phyloP scores from a whole-genome alignment of 2,797 vertebrate genomes.

The Pachyuromys duprasi region DNA sequence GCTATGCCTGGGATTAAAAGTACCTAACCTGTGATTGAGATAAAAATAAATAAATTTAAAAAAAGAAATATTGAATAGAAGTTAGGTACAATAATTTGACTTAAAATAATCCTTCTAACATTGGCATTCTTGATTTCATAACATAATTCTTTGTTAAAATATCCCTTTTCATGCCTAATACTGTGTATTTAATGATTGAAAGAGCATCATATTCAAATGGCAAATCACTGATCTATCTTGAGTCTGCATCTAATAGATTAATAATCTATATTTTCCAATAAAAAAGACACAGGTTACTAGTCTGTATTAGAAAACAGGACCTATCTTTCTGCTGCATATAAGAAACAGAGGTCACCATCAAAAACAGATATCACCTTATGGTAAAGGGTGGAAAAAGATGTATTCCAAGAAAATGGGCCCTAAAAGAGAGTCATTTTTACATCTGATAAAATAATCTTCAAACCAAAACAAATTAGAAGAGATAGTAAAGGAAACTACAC shows the following conservation, averaged over 20 bases:
- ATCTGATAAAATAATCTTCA: not conserved
- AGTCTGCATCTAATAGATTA: slow-evolving; percentile 13
- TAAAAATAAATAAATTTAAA: not conserved
- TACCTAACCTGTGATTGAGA: too few species aligned
- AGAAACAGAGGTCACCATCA: not conserved
- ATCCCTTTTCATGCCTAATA: not conserved
- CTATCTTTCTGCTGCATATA: not conserved
- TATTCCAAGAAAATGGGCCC: not conserved
- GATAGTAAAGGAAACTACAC: not conserved
- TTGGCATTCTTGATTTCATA: slow-evolving; percentile 9
- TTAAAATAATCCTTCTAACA: slow-evolving; percentile 18
- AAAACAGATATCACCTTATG: not conserved
- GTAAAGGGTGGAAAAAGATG: not conserved
- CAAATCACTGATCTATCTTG: not conserved
- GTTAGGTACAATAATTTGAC: not conserved
- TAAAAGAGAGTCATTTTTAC: not conserved
- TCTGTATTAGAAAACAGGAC: not conserved
- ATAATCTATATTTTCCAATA: not conserved
- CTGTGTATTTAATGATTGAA: not conserved
- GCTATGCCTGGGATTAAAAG: too few species aligned
- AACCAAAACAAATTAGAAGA: not conserved
- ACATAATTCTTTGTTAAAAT: not conserved
- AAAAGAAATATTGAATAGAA: not conserved
- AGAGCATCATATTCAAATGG: not conserved
- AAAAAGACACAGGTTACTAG: not conserved